Conservation (phyloP, 2,888 invertebrate species). For the Zootermopsis nevadensis region DNA sequence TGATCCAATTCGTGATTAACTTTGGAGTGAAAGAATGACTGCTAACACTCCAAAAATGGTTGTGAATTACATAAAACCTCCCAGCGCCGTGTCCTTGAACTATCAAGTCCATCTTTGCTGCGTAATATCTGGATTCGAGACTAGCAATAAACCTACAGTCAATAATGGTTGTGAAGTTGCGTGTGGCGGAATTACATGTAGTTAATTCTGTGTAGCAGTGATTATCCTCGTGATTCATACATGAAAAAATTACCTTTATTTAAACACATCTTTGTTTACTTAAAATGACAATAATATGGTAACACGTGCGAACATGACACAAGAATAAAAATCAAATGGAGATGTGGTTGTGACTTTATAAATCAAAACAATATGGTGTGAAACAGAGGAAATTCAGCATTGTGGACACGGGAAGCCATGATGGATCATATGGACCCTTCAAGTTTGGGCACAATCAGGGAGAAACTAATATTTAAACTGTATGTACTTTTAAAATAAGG, state of each 20-base stretch:
- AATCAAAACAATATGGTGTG: conserved; percentile 6
- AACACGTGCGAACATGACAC: background rate
- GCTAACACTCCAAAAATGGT: background rate
- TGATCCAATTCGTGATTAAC: too few relatives aligned
- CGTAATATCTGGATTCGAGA: background rate
- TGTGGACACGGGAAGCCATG: background rate
- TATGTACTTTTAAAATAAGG: background rate
- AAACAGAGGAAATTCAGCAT: background rate
- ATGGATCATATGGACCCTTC: background rate
- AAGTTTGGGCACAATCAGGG: conserved; percentile 1
- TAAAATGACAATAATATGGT: conserved; percentile 1
- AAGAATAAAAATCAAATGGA: background rate
- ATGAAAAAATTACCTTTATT: background rate
- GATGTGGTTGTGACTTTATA: conserved; percentile 14
- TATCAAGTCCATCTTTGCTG: too few relatives aligned
- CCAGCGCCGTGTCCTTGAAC: background rate
- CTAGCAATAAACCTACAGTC: background rate
- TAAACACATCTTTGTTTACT: background rate
- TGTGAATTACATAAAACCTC: background rate
- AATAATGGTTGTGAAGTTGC: background rate
- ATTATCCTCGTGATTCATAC: background rate
- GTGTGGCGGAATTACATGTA: background rate
- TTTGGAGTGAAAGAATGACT: too few relatives aligned
- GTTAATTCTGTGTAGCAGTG: background rate
- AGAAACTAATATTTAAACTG: background rate